Conservation (phyloP, 1,140 invertebrate genomes). For the Prorops nasuta region DNA sequence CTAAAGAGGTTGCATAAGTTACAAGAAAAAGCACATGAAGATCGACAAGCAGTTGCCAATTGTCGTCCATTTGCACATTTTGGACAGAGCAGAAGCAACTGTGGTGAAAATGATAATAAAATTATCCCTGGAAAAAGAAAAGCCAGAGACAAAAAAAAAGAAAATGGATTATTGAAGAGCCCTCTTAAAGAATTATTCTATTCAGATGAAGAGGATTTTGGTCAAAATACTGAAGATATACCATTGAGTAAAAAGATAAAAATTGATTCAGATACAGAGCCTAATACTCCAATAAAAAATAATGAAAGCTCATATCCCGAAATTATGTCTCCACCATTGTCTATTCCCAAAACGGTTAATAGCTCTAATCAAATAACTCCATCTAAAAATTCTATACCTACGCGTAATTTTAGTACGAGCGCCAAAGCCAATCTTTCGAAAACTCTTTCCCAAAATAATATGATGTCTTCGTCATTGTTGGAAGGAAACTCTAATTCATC, state of each 20-base stretch:
- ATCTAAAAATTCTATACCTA: slow-evolving; percentile 5
- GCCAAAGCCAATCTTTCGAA: slow-evolving; percentile 14
- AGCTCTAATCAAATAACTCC: slow-evolving; percentile 20
- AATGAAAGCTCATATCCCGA: slow-evolving; percentile 30
- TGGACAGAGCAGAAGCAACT: slow-evolving; percentile 40
- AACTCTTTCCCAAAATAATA: slow-evolving; percentile 16
- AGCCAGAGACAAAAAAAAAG: slow-evolving; percentile 35
- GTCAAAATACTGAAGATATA: slow-evolving; percentile 24
- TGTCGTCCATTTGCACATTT: slow-evolving; percentile 64
- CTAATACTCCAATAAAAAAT: slow-evolving; percentile 36
- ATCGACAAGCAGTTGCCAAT: slow-evolving; percentile 44
- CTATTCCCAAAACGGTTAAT: slow-evolving; percentile 37
- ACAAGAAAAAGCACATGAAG: slow-evolving; percentile 57
- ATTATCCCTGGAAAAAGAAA: slow-evolving; percentile 45
- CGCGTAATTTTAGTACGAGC: too few species aligned
- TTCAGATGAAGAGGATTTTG: slow-evolving; percentile 35
- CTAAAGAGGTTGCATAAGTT: slow-evolving; percentile 77
- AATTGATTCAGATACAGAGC: slow-evolving; percentile 22
- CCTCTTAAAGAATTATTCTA: slow-evolving; percentile 19
- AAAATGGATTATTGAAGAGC: slow-evolving; percentile 37
- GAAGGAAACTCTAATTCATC: slow-evolving; percentile 73
- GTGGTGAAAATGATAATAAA: slow-evolving; percentile 37
- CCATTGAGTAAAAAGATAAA: slow-evolving; percentile 41
- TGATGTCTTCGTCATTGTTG: slow-evolving; percentile 26
- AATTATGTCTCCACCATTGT: slow-evolving; percentile 50